These are phyloP conservation scores for Atherinosoma microstoma DNA, from an alignment of 2,797 vertebrate genomes.

Conservation along the genomic window DNA sequence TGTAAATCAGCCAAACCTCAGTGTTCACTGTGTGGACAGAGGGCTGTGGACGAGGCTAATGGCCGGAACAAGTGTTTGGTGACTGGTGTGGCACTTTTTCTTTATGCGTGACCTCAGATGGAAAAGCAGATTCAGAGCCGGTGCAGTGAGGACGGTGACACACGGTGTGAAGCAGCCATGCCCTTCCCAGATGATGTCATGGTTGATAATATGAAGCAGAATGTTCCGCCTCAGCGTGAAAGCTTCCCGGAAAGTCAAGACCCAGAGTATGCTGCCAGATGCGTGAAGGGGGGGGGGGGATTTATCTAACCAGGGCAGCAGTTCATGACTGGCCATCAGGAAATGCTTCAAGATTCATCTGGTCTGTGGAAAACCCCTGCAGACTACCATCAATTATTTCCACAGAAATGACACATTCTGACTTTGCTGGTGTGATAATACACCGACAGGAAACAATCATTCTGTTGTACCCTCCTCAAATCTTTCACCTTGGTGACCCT, in stretches of 20 bases:
- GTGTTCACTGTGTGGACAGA: neutral
- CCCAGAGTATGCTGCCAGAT: constrained; percentile 7
- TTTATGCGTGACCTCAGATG: constrained; percentile 28
- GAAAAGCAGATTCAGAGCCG: constrained; percentile 27
- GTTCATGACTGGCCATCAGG: constrained; percentile 33
- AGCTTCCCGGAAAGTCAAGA: neutral
- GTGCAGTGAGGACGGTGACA: constrained; percentile 36
- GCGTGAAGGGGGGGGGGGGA: neutral
- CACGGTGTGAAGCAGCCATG: constrained; percentile 27
- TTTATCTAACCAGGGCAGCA: constrained; percentile 42
- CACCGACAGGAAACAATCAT: neutral
- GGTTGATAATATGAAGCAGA: constrained; percentile 37
- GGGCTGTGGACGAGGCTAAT: neutral
- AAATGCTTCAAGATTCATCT: constrained; percentile 23
- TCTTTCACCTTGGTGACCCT: neutral
- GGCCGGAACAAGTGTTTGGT: neutral
- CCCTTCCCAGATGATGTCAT: constrained; percentile 62
- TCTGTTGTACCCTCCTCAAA: no score
- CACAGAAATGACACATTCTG: constrained; percentile 20
- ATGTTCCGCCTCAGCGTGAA: constrained; percentile 29
- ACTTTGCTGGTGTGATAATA: constrained; percentile 7
- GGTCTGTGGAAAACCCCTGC: neutral
- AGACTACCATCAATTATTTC: constrained; percentile 1
- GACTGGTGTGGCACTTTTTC: constrained; percentile 11
- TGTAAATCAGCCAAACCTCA: constrained; percentile 10